Evolutionary conservation across 1,140 invertebrate genomes (phyloP), one percentile per base, ranked within the genome.

Genomic region (Pteromalus puparum): DNA sequence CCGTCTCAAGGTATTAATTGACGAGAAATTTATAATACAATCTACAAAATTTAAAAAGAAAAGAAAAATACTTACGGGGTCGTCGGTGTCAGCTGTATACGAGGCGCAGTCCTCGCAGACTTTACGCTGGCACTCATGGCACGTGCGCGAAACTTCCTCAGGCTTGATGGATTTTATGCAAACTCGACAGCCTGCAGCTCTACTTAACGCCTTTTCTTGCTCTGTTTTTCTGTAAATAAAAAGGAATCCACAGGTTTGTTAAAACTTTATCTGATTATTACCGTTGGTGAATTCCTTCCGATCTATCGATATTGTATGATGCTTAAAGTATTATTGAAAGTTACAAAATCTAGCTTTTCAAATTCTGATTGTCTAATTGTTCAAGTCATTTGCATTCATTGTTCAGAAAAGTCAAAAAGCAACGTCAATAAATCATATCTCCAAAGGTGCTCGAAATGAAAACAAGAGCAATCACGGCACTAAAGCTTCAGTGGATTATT

Each of bases 81-180:
- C 97, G 89, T 97, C 95, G 85, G 96, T 95, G 88, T 97, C 96
- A 70, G 96, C 95, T 73, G 95, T 95, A 92, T 98, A 98, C 61
- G 97, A 97, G 74, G 97, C 97, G 89, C 97, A 98, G 92, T 98
- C 97, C 91, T 98, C 97, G 91, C 97, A 98, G 65, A 98, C 97
- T 87, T 97, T 95, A 89, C 97, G 96, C 89, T 97, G 95, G 92
- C 97, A 98, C 91, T 97, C 97, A 89, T 95, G 96, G 93, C 97
- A 98, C 28, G 95, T 96, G 87, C 96, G 95, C 89, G 95, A 97
- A 89, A 96, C 96, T 90, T 98, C 97, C 75, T 97, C 96, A 0
- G 96, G 96, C 89, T 97, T 97, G 90, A 98, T 96, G 67, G 96
- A 96, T 92, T 98, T 98, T 65, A 97, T 94, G 89, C 97, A 98